These are phyloP conservation scores for Magallana gigas DNA, from an alignment of 1,140 invertebrate species.

Conservation along the genomic window DNA sequence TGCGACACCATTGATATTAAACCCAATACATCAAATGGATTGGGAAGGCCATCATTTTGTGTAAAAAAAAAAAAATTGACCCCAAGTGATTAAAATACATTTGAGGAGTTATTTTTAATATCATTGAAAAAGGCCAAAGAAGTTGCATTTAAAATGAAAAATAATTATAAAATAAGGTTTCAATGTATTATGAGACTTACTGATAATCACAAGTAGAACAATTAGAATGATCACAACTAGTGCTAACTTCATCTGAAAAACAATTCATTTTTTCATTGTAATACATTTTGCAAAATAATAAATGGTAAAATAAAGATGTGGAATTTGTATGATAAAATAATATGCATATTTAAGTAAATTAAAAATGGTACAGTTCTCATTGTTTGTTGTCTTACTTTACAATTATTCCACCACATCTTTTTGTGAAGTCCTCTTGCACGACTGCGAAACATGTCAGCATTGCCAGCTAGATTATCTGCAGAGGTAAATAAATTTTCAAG, in stretches of 20 bases:
- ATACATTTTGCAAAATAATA: too few species aligned
- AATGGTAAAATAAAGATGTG: too few species aligned
- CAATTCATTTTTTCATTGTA: not conserved
- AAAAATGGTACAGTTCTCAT: too few species aligned
- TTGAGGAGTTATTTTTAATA: not conserved
- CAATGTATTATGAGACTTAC: slow-evolving; percentile 58
- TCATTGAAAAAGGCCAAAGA: not conserved
- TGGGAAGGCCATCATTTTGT: too few species aligned
- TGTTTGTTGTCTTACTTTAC: slow-evolving; percentile 73
- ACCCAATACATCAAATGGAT: too few species aligned
- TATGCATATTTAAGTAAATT: too few species aligned
- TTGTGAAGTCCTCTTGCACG: slow-evolving; percentile 80
- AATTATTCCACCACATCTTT: slow-evolving; percentile 81
- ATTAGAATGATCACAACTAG: slow-evolving; percentile 64
- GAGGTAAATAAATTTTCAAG: not conserved
- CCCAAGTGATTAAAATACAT: not conserved
- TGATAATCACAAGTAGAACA: slow-evolving; percentile 64
- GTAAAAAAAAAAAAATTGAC: not conserved
- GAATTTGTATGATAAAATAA: too few species aligned
- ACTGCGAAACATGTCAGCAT: slow-evolving; percentile 81
- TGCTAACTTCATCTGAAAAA: slow-evolving; percentile 68
- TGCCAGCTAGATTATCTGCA: slow-evolving; percentile 77
- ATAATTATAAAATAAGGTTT: not conserved
- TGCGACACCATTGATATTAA: too few species aligned
- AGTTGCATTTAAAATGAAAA: not conserved